Evolutionary conservation across 2,888 invertebrate genomes (phyloP).

Genomic region (Digitonthophagus gazella): DNA sequence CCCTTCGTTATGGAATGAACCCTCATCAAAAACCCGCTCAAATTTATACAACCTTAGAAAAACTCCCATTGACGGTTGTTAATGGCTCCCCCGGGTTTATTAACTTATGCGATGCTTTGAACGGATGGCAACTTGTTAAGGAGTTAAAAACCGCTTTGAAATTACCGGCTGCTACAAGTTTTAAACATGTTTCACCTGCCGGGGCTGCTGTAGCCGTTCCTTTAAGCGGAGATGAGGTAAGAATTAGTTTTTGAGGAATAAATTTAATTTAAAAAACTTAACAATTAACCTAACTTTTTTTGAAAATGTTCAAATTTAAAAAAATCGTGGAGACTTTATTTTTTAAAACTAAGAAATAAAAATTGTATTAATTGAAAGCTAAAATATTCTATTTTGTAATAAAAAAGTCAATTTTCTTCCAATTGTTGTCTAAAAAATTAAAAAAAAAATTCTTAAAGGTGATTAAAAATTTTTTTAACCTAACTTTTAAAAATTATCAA

Average conservation of each 20-base stretch:
- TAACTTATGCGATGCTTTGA: constrained; percentile 95
- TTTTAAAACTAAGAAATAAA: no score
- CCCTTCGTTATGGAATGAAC: constrained; percentile 94
- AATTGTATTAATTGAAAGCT: no score
- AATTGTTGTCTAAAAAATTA: no score
- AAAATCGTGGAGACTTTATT: no score
- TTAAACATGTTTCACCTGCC: constrained; percentile 98
- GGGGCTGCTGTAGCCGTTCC: constrained; percentile 92
- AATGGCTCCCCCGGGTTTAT: constrained; percentile 97
- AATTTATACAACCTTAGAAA: constrained; percentile 74
- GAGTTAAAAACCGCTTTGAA: constrained; percentile 79
- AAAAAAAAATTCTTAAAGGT: no score
- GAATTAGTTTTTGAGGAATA: not conserved
- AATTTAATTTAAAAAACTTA: not conserved
- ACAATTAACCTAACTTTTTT: not conserved
- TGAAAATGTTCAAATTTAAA: no score
- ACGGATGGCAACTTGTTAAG: constrained; percentile 94
- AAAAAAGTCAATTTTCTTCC: no score
- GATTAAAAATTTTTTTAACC: no score
- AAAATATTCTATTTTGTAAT: no score
- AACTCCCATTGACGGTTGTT: constrained; percentile 81
- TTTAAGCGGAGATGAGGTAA: constrained; percentile 65
- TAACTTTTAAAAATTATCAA: no score
- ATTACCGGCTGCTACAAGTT: constrained; percentile 91
- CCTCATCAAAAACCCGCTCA: constrained; percentile 98